These are phyloP conservation scores for Pseudeuparius sepicola DNA, from an alignment of 2,888 invertebrate genomes.

Conservation along the genomic window DNA sequence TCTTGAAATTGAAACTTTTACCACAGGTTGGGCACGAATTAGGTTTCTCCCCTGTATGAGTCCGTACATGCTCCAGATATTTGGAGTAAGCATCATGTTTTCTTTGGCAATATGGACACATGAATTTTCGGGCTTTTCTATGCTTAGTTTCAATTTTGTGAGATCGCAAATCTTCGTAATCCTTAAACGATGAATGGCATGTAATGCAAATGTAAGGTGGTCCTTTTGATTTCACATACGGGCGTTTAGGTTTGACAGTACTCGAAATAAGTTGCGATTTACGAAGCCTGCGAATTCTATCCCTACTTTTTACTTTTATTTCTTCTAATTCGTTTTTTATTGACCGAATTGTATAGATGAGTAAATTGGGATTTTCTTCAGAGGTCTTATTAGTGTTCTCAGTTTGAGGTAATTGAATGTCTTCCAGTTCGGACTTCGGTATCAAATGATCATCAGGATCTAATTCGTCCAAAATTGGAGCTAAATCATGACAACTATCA, in stretches of 20 bases:
- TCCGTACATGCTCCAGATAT: slow-evolving; percentile 20
- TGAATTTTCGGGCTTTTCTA: slow-evolving; percentile 18
- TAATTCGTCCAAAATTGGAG: too few species aligned
- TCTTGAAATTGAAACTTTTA: slow-evolving; percentile 22
- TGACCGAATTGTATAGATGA: slow-evolving; percentile 10
- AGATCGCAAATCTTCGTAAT: slow-evolving; percentile 15
- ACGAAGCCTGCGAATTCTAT: slow-evolving; percentile 10
- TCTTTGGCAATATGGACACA: slow-evolving; percentile 18
- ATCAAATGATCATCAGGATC: too few species aligned
- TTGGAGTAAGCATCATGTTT: slow-evolving; percentile 18
- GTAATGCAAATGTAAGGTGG: slow-evolving; percentile 18
- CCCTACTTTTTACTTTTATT: slow-evolving; percentile 16
- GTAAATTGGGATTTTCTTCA: slow-evolving; percentile 2
- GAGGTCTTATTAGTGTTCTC: slow-evolving; percentile 1
- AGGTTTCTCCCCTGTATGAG: slow-evolving; percentile 23
- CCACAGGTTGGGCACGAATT: slow-evolving; percentile 20
- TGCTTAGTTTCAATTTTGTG: slow-evolving; percentile 21
- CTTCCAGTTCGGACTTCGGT: too few species aligned
- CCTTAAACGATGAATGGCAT: slow-evolving; percentile 17
- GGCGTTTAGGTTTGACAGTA: background rate
- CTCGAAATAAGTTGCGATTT: slow-evolving; percentile 12
- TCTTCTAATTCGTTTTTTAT: slow-evolving; percentile 14
- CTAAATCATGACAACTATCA: too few species aligned
- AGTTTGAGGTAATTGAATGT: background rate
- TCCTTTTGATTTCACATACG: slow-evolving; percentile 4